These are phyloP conservation scores for Paramormyrops kingsleyae DNA, from an alignment of 2,113 vertebrate genomes.

Conservation along the genomic window DNA sequence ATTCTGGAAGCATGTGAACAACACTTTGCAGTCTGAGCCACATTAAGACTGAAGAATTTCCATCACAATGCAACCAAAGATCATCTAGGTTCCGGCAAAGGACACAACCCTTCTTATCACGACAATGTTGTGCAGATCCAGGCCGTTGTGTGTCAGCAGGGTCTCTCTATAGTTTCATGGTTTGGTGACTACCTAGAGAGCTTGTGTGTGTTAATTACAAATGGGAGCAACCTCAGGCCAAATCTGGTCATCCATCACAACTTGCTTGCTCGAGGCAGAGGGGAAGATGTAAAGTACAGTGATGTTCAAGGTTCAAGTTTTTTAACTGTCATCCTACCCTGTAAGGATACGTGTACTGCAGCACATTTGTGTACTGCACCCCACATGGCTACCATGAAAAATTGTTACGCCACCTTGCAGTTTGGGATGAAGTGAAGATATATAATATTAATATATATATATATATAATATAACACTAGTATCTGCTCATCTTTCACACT, in stretches of 20 bases:
- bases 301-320: not conserved
- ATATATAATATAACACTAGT: not conserved
- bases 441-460: not conserved
- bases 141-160: not conserved
- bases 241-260: not conserved
- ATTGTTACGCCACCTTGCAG: not conserved
- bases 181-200: not conserved
- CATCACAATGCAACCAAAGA: not conserved
- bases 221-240: too few species aligned
- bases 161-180: constrained; percentile 5
- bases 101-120: not conserved
- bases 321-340: not conserved
- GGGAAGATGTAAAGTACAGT: not conserved
- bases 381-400: not conserved
- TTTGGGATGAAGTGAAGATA: not conserved
- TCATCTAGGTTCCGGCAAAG: not conserved
- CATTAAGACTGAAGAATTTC: not conserved
- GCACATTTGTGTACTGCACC: not conserved
- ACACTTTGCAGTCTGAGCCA: not conserved
- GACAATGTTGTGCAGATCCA: not conserved
- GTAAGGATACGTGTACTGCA: not conserved
- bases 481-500: not conserved
- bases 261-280: not conserved
- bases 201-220: constrained; percentile 3
- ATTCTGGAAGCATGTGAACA: not conserved